Evolutionary conservation across 2,888 invertebrate genomes (phyloP), one percentile per base, ranked within the genome.

Genomic region (Bembecia ichneumoniformis): DNA sequence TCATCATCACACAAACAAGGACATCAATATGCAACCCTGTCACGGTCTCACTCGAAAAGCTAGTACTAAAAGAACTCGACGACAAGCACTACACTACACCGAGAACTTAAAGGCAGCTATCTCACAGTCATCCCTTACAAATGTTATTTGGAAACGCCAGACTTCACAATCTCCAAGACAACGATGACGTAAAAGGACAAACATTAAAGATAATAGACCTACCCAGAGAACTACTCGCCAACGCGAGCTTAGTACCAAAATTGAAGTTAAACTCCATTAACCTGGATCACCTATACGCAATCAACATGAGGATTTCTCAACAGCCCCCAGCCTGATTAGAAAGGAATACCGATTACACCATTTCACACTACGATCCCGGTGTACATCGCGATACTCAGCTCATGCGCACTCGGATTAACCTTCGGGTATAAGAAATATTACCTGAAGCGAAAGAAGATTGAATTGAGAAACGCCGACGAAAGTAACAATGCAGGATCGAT

Each of bases 71-170:
- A 44, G 40, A 51, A 46, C 47, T 60, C 3, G 58, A 57, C 13
- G 53, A 55, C 35, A 20, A 43, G 2, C 57, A 56, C 40, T 56
- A 60, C 43, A 52, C 52, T 15, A 20, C 52, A 55, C 49, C 35
- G 48, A 15, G 50, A 15, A 3, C 49, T 55, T 1, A 35, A 51
- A 47, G 59, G 58, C 35, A 62, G 57, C 43, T 59, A 52, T 16
- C 43, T 59, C 7, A 55, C 50, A 7, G 48, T 35, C 45, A 50
- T 59, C 43, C 54, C 52, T 28, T n/a, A 34, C 1, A 46, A 16
- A 3, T 54, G 54, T 35, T 16, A 47, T 53, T 14, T 52, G 52
- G 20, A 52, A 9, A 43, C 43, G 14, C 43, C 43, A 4, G n/a
- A 43, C n/a, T 28, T 50, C 35, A 47, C 44, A 5, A 50, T 50